Evolutionary conservation across 2,888 invertebrate species (phyloP).

Genomic region (Alviniconcha strummeri): DNA sequence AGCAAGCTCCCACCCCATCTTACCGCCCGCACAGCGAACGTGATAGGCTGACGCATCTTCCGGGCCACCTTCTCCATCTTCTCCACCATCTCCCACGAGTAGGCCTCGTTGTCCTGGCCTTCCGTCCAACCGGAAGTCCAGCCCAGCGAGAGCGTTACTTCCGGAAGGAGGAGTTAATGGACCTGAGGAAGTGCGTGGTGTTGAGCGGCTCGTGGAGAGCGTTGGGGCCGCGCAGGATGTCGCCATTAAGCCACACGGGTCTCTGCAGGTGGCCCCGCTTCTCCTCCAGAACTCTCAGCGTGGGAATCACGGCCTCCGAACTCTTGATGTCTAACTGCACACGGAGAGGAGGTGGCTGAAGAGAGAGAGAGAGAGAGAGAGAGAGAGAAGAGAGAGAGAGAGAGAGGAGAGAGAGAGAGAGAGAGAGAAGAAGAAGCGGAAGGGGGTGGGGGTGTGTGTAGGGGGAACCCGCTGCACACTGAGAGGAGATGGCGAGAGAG

Average conservation of each 20-base stretch:
- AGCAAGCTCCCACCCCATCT: neutral
- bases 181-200: constrained; percentile 79
- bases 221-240: constrained; percentile 86
- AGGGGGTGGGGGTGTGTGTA: neutral
- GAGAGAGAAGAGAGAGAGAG: neutral
- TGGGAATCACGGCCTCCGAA: constrained; percentile 79
- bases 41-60: constrained; percentile 81
- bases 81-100: constrained; percentile 78
- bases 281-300: constrained; percentile 59
- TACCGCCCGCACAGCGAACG: constrained; percentile 86
- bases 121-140: constrained; percentile 88
- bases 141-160: constrained; percentile 85
- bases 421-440: neutral
- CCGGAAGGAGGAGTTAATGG: constrained; percentile 78
- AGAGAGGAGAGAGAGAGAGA: neutral
- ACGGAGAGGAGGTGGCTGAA: neutral
- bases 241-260: constrained; percentile 92
- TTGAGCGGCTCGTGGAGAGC: constrained; percentile 79
- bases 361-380: neutral
- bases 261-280: constrained; percentile 42
- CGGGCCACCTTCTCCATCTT: constrained; percentile 65
- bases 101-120: constrained; percentile 68
- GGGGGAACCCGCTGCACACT: neutral
- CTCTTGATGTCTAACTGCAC: constrained; percentile 85
- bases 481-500: neutral